Evolutionary conservation across 2,113 vertebrate genomes (phyloP).

Genomic region (Plectropomus leopardus): DNA sequence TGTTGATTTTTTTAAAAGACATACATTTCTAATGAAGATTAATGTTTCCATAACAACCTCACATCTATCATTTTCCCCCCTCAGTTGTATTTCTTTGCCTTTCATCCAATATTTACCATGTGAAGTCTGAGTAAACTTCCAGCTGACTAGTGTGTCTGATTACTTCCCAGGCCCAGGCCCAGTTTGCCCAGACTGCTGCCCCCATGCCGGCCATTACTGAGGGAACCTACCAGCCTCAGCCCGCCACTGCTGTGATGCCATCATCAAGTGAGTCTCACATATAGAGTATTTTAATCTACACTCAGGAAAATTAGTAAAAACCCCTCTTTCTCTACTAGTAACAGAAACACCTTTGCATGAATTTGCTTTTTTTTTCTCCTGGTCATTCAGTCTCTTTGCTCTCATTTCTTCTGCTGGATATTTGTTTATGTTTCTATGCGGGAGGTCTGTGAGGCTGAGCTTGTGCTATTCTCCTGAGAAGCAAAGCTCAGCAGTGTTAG

Average conservation of each 20-base stretch:
- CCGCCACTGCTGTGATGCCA: conserved; percentile 60
- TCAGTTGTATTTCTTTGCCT: not conserved
- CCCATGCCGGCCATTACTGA: conserved; percentile 82
- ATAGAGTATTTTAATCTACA: not conserved
- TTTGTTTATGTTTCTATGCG: conserved; percentile 1
- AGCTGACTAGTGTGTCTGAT: conserved; percentile 22
- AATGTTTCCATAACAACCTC: not conserved
- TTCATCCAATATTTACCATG: not conserved
- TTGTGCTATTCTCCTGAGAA: conserved; percentile 7
- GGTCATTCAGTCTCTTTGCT: not conserved
- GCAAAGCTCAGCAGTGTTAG: conserved; percentile 14
- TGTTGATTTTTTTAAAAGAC: not conserved
- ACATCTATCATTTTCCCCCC: not conserved
- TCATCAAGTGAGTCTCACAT: conserved; percentile 76
- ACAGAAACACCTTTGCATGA: not conserved
- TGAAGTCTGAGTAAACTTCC: not conserved
- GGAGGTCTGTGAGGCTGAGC: conserved; percentile 16
- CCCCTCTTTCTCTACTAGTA: not conserved
- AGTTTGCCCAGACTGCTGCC: conserved; percentile 75
- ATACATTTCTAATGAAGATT: not conserved
- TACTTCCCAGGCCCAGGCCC: conserved; percentile 82
- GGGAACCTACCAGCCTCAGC: conserved; percentile 72
- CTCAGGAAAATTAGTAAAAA: not conserved
- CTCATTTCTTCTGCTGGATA: not conserved
- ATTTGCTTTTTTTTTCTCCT: not conserved